Conservation (phyloP, 2,797 vertebrate species). For the Lepus oiostolus region DNA sequence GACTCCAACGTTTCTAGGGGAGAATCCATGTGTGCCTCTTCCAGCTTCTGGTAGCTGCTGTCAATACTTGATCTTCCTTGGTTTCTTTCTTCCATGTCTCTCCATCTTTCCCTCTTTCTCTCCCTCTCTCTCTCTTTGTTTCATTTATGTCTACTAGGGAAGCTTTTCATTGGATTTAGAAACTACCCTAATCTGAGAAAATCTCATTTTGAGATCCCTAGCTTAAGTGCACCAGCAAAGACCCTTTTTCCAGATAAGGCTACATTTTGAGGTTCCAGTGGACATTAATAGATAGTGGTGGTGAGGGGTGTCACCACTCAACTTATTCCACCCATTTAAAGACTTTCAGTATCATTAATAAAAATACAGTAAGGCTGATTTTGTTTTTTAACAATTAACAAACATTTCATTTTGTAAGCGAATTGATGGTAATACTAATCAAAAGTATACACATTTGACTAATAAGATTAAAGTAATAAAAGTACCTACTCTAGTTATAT, state of each 20-base stretch:
- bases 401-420: neutral
- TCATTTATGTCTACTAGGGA: neutral
- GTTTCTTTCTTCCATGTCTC: neutral
- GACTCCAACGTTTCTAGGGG: no score
- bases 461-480: neutral
- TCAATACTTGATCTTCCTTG: neutral
- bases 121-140: neutral
- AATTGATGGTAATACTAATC: neutral
- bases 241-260: neutral
- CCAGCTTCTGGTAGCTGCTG: neutral
- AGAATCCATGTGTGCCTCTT: neutral
- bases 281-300: neutral
- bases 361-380: neutral
- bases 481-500: neutral
- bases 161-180: neutral
- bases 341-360: neutral
- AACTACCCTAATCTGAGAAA: neutral
- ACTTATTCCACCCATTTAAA: neutral
- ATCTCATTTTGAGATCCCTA: neutral
- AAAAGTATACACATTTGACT: neutral
- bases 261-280: neutral
- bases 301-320: neutral
- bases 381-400: neutral
- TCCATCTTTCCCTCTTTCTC: neutral
- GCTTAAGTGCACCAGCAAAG: constrained; percentile 6